These are phyloP conservation scores for Paedocypris micromegethes DNA, from an alignment of 2,797 vertebrate genomes.

Conservation along the genomic window DNA sequence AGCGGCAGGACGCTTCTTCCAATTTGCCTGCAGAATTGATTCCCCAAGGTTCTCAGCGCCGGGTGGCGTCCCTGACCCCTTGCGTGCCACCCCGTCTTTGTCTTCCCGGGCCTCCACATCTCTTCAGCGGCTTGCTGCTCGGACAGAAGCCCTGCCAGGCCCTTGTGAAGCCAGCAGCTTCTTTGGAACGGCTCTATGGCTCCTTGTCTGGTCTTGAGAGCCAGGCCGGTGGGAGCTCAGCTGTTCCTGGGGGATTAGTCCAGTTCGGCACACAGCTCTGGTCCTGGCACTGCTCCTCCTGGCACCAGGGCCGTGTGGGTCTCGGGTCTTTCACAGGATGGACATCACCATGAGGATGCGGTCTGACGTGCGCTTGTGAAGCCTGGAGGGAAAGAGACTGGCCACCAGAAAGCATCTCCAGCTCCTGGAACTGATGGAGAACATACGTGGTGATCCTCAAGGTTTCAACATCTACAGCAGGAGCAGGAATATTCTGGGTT, in stretches of 20 bases:
- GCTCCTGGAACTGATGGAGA: not conserved
- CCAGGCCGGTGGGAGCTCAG: slow-evolving; percentile 42
- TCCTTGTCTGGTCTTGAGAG: slow-evolving; percentile 44
- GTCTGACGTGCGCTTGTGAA: slow-evolving; percentile 20
- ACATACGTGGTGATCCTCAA: not conserved
- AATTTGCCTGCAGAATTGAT: no score
- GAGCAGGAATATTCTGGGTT: no score
- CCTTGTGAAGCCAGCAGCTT: slow-evolving; percentile 28
- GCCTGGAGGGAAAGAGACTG: slow-evolving; percentile 8
- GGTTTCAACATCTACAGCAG: no score
- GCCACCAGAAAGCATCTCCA: slow-evolving; percentile 20
- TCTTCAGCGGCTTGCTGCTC: slow-evolving; percentile 3
- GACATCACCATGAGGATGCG: slow-evolving; percentile 15
- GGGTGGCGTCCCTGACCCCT: not conserved
- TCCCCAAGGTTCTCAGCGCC: no score
- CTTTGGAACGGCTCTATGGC: slow-evolving; percentile 44
- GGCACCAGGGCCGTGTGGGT: slow-evolving; percentile 16
- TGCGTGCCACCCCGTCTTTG: not conserved
- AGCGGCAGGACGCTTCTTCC: no score
- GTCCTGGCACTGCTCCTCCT: slow-evolving; percentile 19
- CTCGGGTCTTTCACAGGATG: slow-evolving; percentile 16
- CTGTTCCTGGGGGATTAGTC: slow-evolving; percentile 53
- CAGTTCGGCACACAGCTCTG: slow-evolving; percentile 47
- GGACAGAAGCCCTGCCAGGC: slow-evolving; percentile 31
- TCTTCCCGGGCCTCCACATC: not conserved